These are phyloP conservation scores for Cataglyphis hispanica DNA, from an alignment of 1,140 invertebrate species.

Conservation along the genomic window DNA sequence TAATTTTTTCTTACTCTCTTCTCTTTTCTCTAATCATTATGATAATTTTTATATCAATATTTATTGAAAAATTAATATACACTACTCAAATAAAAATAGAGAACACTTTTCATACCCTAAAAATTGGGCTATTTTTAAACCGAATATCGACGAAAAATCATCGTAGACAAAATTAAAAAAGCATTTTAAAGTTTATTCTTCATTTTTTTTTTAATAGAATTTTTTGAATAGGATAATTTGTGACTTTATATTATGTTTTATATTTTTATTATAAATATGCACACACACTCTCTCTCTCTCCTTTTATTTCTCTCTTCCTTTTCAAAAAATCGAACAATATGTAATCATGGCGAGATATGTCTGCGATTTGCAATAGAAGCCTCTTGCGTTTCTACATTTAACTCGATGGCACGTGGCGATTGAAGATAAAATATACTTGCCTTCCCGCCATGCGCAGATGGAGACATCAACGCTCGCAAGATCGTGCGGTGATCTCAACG, in stretches of 20 bases:
- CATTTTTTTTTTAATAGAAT: too few species aligned
- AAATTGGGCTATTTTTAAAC: too few species aligned
- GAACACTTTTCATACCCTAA: too few species aligned
- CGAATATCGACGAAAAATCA: too few species aligned
- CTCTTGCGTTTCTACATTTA: constrained; percentile 38
- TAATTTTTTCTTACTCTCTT: not conserved
- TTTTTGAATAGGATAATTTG: too few species aligned
- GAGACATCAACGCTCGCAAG: constrained; percentile 80
- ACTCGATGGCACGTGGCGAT: constrained; percentile 50
- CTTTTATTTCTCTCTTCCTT: too few species aligned
- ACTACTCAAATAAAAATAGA: too few species aligned
- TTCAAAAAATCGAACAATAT: not conserved
- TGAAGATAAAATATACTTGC: constrained; percentile 58
- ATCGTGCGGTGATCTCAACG: constrained; percentile 76
- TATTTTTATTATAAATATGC: not conserved
- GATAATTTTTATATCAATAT: not conserved
- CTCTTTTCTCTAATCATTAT: not conserved
- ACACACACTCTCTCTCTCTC: not conserved
- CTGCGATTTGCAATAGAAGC: constrained; percentile 16
- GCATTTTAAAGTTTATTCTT: too few species aligned
- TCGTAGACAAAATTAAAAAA: too few species aligned
- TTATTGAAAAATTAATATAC: not conserved
- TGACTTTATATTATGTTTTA: not conserved
- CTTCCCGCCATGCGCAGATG: constrained; percentile 48
- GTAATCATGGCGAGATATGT: constrained; percentile 11